Percentiles rank a stretch among this genome's conserved stretches.
These are phyloP conservation scores for Chrosomus eos DNA, from an alignment of 2,797 vertebrate species.

Conservation along the genomic window DNA sequence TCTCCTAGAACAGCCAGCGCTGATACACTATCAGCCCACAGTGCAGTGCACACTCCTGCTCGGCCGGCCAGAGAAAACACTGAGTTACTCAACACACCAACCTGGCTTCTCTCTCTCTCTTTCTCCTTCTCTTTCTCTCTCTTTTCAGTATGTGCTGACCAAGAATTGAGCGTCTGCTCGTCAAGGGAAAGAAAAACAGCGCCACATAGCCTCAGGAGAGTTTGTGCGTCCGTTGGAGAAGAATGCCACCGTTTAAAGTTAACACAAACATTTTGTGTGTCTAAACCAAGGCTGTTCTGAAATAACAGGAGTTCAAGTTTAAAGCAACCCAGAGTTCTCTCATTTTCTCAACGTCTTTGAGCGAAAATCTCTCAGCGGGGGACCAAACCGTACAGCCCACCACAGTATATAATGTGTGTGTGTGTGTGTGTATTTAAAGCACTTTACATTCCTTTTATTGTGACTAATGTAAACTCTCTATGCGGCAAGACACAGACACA, in stretches of 20 bases:
- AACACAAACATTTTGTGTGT: constrained; percentile 52
- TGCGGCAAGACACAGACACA: constrained; percentile 44
- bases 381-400: constrained; percentile 8
- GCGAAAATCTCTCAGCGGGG: constrained; percentile 41
- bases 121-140: constrained; percentile 9
- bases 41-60: constrained; percentile 39
- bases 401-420: constrained; percentile 8
- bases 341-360: constrained; percentile 29
- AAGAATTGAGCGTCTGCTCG: constrained; percentile 43
- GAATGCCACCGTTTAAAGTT: constrained; percentile 42
- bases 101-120: constrained; percentile 13
- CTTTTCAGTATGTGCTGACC: constrained; percentile 45
- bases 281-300: constrained; percentile 65
- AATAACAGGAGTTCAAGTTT: constrained; percentile 65
- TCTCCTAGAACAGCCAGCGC: constrained; percentile 48
- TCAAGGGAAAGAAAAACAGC: constrained; percentile 59
- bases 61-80: constrained; percentile 61
- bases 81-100: constrained; percentile 49
- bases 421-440: constrained; percentile 48
- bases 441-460: constrained; percentile 60
- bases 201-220: constrained; percentile 33
- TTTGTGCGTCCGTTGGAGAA: constrained; percentile 18
- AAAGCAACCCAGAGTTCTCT: constrained; percentile 59
- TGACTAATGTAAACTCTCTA: constrained; percentile 58
- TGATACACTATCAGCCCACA: constrained; percentile 59